Percentiles rank a stretch among this genome's conserved stretches.
Conservation (phyloP, 2,797 vertebrate genomes). For the Peromyscus nudipes region DNA sequence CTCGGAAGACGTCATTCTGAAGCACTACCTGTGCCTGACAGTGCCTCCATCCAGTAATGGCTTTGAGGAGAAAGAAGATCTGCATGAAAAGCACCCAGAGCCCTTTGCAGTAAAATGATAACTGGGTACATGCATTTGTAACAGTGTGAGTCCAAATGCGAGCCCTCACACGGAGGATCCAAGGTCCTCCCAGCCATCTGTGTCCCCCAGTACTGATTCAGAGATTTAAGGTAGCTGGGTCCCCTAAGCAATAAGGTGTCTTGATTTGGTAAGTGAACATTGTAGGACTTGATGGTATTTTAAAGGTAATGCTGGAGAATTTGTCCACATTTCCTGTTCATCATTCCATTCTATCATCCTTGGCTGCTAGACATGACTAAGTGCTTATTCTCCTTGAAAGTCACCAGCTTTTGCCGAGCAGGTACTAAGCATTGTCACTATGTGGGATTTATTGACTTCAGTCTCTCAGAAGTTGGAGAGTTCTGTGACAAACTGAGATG, state of each 20-base stretch:
- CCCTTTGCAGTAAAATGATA: background rate
- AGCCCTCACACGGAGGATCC: background rate
- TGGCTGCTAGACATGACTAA: background rate
- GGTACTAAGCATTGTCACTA: background rate
- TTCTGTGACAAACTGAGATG: background rate
- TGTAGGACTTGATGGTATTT: background rate
- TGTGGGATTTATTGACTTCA: background rate
- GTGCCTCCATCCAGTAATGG: background rate
- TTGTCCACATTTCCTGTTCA: background rate
- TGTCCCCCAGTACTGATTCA: background rate
- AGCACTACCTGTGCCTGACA: background rate
- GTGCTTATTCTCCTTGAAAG: background rate
- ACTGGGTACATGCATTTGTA: background rate
- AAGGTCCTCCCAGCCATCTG: background rate
- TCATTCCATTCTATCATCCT: background rate
- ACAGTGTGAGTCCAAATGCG: background rate
- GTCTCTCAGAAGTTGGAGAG: background rate
- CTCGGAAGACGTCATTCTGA: background rate
- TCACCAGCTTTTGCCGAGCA: background rate
- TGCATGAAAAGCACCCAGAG: background rate
- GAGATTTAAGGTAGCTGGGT: background rate
- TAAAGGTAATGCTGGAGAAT: background rate
- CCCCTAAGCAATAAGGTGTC: background rate
- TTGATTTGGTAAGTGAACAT: conserved; percentile 19
- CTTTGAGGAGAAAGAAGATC: background rate